phyloP scores from a whole-genome alignment of 2,113 vertebrate species.

The Sardina pilchardus region DNA sequence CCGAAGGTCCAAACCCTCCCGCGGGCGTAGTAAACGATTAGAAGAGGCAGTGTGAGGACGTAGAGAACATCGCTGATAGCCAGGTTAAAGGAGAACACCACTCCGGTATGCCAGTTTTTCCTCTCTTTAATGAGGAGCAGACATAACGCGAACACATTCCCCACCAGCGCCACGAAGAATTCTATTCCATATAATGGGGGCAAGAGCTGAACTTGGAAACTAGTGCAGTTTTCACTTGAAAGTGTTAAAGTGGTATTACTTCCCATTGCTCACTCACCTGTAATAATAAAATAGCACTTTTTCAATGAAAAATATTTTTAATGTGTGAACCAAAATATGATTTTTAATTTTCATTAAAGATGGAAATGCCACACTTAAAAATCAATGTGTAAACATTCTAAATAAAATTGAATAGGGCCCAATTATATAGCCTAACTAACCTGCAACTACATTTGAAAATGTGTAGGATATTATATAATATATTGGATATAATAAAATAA shows the following conservation, averaged over 20 bases:
- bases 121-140: slow-evolving; percentile 61
- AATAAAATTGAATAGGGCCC: too few relatives aligned
- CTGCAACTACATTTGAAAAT: too few relatives aligned
- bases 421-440: too few relatives aligned
- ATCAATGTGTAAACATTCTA: too few relatives aligned
- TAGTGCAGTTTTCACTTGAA: not conserved
- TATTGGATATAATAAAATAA: too few relatives aligned
- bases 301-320: too few relatives aligned
- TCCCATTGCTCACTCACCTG: slow-evolving; percentile 21
- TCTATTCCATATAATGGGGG: slow-evolving; percentile 65
- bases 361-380: too few relatives aligned
- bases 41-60: slow-evolving; percentile 72
- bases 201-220: slow-evolving; percentile 55
- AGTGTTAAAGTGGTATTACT: slow-evolving; percentile 2
- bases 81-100: slow-evolving; percentile 78
- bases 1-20: slow-evolving; percentile 74
- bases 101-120: slow-evolving; percentile 71
- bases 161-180: slow-evolving; percentile 61
- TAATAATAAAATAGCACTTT: not conserved
- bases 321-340: too few relatives aligned
- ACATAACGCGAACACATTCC: slow-evolving; percentile 69
- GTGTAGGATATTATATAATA: too few relatives aligned
- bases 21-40: slow-evolving; percentile 66
- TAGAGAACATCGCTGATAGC: slow-evolving; percentile 78
- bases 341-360: too few relatives aligned